These are phyloP conservation scores for Leuciscus waleckii DNA, from an alignment of 2,797 vertebrate genomes.

Conservation along the genomic window DNA sequence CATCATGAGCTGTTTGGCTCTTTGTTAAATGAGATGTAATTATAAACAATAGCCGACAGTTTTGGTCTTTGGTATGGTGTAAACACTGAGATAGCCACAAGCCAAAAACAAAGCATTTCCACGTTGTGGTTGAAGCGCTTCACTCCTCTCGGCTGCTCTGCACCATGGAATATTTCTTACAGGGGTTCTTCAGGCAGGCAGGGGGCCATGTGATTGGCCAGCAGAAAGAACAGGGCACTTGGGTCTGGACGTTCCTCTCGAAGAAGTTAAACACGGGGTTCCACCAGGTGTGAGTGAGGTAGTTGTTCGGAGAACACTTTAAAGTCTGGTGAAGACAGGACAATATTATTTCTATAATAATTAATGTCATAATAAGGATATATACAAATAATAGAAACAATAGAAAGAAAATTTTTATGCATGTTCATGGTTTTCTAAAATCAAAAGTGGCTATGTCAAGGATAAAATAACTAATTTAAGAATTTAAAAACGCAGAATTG, in stretches of 20 bases:
- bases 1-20: not conserved
- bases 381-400: not conserved
- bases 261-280: constrained; percentile 96
- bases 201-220: constrained; percentile 95
- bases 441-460: not conserved
- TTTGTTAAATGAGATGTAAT: not conserved
- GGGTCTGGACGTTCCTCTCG: constrained; percentile 92
- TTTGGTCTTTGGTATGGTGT: constrained; percentile 48
- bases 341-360: not conserved
- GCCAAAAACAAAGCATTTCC: constrained; percentile 15
- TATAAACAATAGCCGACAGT: not conserved
- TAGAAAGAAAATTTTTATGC: not conserved
- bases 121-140: constrained; percentile 27
- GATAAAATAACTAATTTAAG: not conserved
- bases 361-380: not conserved
- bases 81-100: constrained; percentile 33
- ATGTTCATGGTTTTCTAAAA: not conserved
- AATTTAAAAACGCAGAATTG: not conserved
- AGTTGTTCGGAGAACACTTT: constrained; percentile 92
- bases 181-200: constrained; percentile 94
- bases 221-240: constrained; percentile 92
- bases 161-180: constrained; percentile 95
- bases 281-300: constrained; percentile 97
- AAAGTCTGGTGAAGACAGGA: constrained; percentile 79
- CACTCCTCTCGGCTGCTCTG: constrained; percentile 85